phyloP scores from a whole-genome alignment of 2,888 invertebrate genomes.

The Lepidocyrtinus sp. region DNA sequence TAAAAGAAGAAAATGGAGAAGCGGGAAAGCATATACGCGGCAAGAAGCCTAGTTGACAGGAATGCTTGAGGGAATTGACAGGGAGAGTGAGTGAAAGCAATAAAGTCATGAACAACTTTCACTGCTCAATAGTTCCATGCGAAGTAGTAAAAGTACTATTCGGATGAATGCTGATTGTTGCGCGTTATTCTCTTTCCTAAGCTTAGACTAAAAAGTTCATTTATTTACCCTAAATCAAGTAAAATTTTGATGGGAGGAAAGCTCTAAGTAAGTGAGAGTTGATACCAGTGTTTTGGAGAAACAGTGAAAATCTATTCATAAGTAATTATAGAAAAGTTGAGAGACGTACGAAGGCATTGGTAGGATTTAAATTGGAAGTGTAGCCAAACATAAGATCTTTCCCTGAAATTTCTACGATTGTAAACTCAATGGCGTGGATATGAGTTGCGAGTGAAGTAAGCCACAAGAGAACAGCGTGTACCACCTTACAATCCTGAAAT shows the following conservation, averaged over 20 bases:
- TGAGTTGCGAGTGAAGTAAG: neutral
- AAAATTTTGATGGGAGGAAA: no score
- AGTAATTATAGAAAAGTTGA: neutral
- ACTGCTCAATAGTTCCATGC: slow-evolving; percentile 2
- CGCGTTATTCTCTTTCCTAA: no score
- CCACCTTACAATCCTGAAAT: no score
- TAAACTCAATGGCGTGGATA: neutral
- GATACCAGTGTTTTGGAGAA: neutral
- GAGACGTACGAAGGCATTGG: neutral
- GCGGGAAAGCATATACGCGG: no score
- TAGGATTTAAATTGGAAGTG: neutral
- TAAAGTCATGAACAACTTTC: slow-evolving; percentile 38
- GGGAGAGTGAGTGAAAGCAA: slow-evolving; percentile 34
- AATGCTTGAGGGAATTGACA: slow-evolving; percentile 33
- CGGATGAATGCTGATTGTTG: neutral
- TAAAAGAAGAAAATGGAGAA: neutral
- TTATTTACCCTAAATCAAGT: no score
- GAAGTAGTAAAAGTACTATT: neutral
- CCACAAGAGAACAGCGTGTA: neutral
- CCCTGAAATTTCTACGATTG: neutral
- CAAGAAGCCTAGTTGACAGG: slow-evolving; percentile 13
- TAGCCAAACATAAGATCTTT: no score
- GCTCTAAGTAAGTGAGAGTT: neutral
- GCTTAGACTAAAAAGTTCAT: no score
- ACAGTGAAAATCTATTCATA: neutral